Evolutionary conservation across 2,113 vertebrate species (phyloP), one percentile per base, ranked within the genome.

Genomic region (Ptyas mucosa): DNA sequence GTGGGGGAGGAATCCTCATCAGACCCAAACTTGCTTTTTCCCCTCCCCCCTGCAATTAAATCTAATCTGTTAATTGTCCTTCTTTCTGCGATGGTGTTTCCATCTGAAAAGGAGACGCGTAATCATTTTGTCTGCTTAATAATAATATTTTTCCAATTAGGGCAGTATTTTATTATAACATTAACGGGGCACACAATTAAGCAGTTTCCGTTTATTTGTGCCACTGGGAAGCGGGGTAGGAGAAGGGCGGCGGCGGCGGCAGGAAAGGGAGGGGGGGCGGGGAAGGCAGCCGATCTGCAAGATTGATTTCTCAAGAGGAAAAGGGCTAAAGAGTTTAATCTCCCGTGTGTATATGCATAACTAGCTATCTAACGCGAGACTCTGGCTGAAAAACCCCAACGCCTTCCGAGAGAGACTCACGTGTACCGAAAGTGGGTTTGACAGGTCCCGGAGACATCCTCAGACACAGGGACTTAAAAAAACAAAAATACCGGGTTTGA

Each of bases 51-150:
- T 95, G 1, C 93, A 96, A 97, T 97, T 97, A 96, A 95, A 95
- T 96, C 90, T 95, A 95, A 96, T 97, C 94, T 97, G 93, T 94
- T 97, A 96, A 97, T 97, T 93, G 94, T 95, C 95, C 64, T 96
- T 94, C 57, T 93, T 95, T 96, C 87, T 75, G 91, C 87, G 87
- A 90, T 75, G 93, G 64, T 94, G 94, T 95, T 95, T 96, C 94
- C 93, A 92, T 93, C 85, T 93, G 95, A 94, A 91, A 93, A 95
- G 94, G 93, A 0, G 93, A 90, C 94, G 92, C 87, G 43, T 93
- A 96, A 89, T 97, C 96, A 94, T 97, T 97, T 95, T 94, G 93
- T 92, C 95, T 89, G 95, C 94, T 95, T 97, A 94, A 96, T 96
- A 96, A 96, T 96, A 95, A 96, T 95, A 97, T 97, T 93, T 97